These are phyloP conservation scores for Trachythela sp. DNA, from an alignment of 64 coral and sea anemone genomes.

Conservation along the genomic window DNA sequence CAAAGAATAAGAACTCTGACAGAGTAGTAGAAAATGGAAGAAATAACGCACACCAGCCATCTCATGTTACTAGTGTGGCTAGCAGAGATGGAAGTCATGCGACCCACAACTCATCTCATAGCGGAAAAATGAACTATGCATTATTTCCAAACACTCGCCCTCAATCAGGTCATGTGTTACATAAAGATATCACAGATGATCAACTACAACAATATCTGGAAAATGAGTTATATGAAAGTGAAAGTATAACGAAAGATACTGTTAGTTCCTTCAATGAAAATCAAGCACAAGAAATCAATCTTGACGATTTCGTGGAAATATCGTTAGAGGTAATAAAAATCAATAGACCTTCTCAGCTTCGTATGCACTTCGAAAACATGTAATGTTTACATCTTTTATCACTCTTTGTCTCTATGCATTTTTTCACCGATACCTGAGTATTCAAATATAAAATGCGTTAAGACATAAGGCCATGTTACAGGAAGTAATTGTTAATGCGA, in stretches of 20 bases:
- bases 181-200: not conserved
- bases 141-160: not conserved
- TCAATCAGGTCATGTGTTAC: not conserved
- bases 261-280: not conserved
- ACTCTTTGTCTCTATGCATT: too few species aligned
- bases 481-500: too few species aligned
- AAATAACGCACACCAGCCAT: too few species aligned
- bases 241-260: not conserved
- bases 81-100: not conserved
- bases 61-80: too few species aligned
- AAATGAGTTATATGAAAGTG: not conserved
- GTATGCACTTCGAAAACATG: too few species aligned
- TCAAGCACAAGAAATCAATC: not conserved
- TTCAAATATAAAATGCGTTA: too few species aligned
- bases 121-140: not conserved
- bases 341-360: not conserved
- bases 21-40: too few species aligned
- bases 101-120: not conserved
- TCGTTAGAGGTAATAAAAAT: not conserved
- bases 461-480: too few species aligned
- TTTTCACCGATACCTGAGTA: too few species aligned
- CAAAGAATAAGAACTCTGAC: not conserved
- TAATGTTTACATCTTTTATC: too few species aligned
- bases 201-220: not conserved
- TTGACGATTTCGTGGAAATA: not conserved